Conservation (phyloP, 2,888 invertebrate genomes). For the Xanthia togata region DNA sequence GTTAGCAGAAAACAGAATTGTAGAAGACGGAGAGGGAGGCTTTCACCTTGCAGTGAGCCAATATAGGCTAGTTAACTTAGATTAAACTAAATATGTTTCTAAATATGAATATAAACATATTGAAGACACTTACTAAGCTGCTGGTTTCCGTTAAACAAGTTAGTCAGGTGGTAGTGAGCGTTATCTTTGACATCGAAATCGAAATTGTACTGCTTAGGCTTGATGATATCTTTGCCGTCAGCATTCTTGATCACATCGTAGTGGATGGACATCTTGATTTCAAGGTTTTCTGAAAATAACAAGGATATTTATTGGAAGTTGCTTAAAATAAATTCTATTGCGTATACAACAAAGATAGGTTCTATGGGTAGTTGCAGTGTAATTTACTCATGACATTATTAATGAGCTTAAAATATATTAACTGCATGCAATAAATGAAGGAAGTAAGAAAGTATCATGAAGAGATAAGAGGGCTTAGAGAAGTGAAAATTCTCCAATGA, state of each 20-base stretch:
- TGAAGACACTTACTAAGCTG: constrained; percentile 47
- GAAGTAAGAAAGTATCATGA: background rate
- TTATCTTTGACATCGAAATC: constrained; percentile 72
- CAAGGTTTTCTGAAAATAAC: constrained; percentile 47
- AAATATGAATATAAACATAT: background rate
- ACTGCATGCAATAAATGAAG: background rate
- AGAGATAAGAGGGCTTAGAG: background rate
- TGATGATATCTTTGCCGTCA: constrained; percentile 56
- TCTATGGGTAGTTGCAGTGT: background rate
- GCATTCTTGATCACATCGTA: constrained; percentile 50
- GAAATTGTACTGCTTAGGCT: constrained; percentile 65
- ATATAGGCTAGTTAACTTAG: no score
- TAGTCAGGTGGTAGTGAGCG: constrained; percentile 69
- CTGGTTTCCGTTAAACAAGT: constrained; percentile 72
- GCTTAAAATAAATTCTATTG: background rate
- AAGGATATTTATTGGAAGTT: background rate
- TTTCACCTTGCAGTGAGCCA: no score
- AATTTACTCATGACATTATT: background rate
- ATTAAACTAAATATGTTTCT: no score
- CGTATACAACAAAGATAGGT: background rate
- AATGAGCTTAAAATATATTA: background rate
- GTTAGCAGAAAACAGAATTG: background rate
- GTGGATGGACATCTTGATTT: constrained; percentile 31
- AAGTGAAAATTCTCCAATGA: background rate
- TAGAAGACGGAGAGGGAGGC: background rate